phyloP scores from a whole-genome alignment of 2,113 vertebrate genomes.

The Cyanoderma ruficeps region DNA sequence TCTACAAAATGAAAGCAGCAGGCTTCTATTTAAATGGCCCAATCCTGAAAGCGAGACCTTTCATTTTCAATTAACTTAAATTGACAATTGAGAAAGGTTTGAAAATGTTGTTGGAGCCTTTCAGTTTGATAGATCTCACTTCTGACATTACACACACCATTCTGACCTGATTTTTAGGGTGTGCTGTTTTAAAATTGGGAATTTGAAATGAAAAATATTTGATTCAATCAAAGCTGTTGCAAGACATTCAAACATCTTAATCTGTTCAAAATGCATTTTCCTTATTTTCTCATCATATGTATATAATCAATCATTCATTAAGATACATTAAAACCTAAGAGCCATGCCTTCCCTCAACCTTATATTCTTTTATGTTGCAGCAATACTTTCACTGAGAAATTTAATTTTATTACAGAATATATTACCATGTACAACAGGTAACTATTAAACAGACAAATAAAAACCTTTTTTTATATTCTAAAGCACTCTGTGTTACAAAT shows the following conservation, averaged over 20 bases:
- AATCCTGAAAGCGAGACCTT: slow-evolving; percentile 72
- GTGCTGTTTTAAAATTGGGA: slow-evolving; percentile 22
- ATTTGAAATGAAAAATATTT: slow-evolving; percentile 49
- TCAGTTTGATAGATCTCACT: slow-evolving; percentile 68
- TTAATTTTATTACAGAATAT: background rate
- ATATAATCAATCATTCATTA: background rate
- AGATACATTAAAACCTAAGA: background rate
- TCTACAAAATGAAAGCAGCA: slow-evolving; percentile 73
- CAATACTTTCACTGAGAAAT: background rate
- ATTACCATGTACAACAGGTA: background rate
- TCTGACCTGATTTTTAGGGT: slow-evolving; percentile 49
- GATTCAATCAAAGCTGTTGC: background rate
- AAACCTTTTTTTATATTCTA: background rate
- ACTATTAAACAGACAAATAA: slow-evolving; percentile 3
- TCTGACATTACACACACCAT: slow-evolving; percentile 50
- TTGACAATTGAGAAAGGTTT: slow-evolving; percentile 73
- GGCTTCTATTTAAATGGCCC: slow-evolving; percentile 70
- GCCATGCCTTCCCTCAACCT: background rate
- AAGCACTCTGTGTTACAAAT: background rate
- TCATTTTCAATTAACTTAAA: slow-evolving; percentile 76
- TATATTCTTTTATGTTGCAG: background rate
- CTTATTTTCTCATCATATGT: background rate
- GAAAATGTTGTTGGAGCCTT: slow-evolving; percentile 70
- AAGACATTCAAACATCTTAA: slow-evolving; percentile 13
- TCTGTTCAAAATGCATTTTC: background rate